Base-by-base conservation (phyloP, 2,888 invertebrate species). In the Syrista parreyssii region DNA sequence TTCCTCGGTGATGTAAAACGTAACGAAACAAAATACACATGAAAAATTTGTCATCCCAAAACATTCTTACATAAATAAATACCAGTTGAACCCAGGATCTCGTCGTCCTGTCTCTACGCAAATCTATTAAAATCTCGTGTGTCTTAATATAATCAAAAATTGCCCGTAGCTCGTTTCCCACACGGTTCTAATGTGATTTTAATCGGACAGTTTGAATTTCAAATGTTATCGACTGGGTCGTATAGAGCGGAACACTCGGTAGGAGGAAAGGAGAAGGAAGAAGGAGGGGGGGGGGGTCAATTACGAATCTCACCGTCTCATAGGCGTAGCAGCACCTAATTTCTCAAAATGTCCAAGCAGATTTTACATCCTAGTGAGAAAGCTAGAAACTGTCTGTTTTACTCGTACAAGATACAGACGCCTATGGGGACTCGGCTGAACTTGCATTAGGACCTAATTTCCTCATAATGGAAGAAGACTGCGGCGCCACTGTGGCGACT, bases 151-250 rank as follows among this genome's bases (percentile, higher is more conserved):
- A 55, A 55, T 2, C 2, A 71, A 31, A 4, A 71, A 32, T 32
- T 71, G 74, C 30, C 12, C 74, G 30, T 74, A 35, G 33, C 32
- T 35, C 12, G 74, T 71, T 78, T 83, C 86, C 86, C 84, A 85
- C 82, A 82, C 84, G 83, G 83, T 83, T 83, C 87, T 90, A 89
- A 91, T 90, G 90, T 82, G 89, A 89, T 89, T 91, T 91, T 91
- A 90, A 91, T 90, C 89, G 89, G 82, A 79, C 85, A 86, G 85
- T 90, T 90, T 89, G 88, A 89, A 90, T 89, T 90, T 90, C 87
- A 89, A 89, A 89, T 88, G 82, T 82, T 84, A 86, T 89, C 84
- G 88, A 84, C 85, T 85, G 71, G 79, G 76, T 79, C 79, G 75
- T 78, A 78, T 79, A 81, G 81, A 82, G 77, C 75, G 77, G 55